These are phyloP conservation scores for Leucozona laternaria DNA, from an alignment of 2,888 invertebrate species.

Conservation along the genomic window DNA sequence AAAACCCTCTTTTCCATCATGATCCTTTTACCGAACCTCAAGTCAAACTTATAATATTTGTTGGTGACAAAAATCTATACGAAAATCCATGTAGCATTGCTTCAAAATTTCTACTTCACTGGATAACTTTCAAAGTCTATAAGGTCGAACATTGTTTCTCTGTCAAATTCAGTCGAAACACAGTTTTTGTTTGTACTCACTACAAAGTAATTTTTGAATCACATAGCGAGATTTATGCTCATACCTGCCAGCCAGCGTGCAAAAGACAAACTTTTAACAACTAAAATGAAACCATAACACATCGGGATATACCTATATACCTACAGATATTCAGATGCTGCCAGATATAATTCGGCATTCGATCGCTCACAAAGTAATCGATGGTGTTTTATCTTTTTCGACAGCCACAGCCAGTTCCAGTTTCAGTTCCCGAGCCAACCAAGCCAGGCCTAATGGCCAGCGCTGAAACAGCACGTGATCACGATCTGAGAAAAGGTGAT, in stretches of 20 bases:
- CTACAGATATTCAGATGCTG: slow-evolving; percentile 59
- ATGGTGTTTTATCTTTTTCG: slow-evolving; percentile 63
- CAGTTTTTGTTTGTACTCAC: background rate
- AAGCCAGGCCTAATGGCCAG: slow-evolving; percentile 1
- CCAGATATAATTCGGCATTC: slow-evolving; percentile 70
- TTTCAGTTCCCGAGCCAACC: too few relatives aligned
- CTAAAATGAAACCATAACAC: slow-evolving; percentile 62
- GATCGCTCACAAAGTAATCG: slow-evolving; percentile 74
- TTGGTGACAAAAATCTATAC: background rate
- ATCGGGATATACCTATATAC: background rate
- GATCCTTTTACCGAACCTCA: background rate
- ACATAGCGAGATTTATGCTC: slow-evolving; percentile 32
- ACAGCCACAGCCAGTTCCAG: slow-evolving; percentile 45
- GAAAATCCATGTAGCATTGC: background rate
- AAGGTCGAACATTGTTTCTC: slow-evolving; percentile 49
- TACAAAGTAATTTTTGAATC: slow-evolving; percentile 41
- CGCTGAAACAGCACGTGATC: slow-evolving; percentile 62
- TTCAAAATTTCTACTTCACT: slow-evolving; percentile 40
- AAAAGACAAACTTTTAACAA: slow-evolving; percentile 28
- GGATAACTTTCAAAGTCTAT: slow-evolving; percentile 18
- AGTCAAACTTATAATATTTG: background rate
- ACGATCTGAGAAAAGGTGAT: slow-evolving; percentile 53
- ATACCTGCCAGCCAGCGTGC: slow-evolving; percentile 17
- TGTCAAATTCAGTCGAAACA: slow-evolving; percentile 25
- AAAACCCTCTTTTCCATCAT: background rate